A percentile compares a stretch with the other conserved stretches of the same genome.
Evolutionary conservation across 2,888 invertebrate genomes (phyloP).

Genomic region (Amaurobius ferox): DNA sequence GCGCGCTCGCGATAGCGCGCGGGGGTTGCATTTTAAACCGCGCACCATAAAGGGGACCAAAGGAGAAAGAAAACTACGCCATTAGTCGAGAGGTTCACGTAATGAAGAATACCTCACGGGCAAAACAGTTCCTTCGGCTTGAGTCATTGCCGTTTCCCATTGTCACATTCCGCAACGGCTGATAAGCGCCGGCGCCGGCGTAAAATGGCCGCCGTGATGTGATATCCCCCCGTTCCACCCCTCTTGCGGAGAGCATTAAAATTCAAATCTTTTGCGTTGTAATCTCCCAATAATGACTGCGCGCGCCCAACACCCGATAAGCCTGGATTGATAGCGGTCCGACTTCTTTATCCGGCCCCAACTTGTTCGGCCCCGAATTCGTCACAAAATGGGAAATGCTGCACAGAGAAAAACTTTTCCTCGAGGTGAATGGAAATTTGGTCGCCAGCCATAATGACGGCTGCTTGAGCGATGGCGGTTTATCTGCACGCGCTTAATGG

Average conservation of each 20-base stretch:
- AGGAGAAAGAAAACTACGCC: conserved; percentile 73
- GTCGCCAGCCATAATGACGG: conserved; percentile 69
- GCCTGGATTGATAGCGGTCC: conserved; percentile 72
- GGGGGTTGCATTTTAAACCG: conserved; percentile 65
- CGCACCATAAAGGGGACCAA: conserved; percentile 62
- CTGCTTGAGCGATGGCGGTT: conserved; percentile 70
- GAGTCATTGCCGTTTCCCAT: conserved; percentile 73
- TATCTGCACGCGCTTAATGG: conserved; percentile 64
- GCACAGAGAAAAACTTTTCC: conserved; percentile 70
- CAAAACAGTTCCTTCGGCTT: conserved; percentile 70
- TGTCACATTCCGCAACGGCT: conserved; percentile 71
- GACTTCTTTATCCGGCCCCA: conserved; percentile 71
- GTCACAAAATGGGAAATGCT: conserved; percentile 70
- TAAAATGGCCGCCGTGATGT: conserved; percentile 58
- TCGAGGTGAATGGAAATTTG: conserved; percentile 70
- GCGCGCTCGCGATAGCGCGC: conserved; percentile 35
- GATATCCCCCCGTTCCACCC: conserved; percentile 43
- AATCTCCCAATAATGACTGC: conserved; percentile 73
- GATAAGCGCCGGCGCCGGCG: conserved; percentile 63
- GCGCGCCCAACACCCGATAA: conserved; percentile 61
- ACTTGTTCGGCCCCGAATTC: conserved; percentile 63
- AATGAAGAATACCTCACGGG: conserved; percentile 72
- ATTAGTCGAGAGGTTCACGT: conserved; percentile 72
- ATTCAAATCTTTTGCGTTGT: conserved; percentile 72
- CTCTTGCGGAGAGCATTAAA: conserved; percentile 56